Evolutionary conservation across 2,797 vertebrate species (phyloP).

Genomic region (Pagetopsis macropterus): DNA sequence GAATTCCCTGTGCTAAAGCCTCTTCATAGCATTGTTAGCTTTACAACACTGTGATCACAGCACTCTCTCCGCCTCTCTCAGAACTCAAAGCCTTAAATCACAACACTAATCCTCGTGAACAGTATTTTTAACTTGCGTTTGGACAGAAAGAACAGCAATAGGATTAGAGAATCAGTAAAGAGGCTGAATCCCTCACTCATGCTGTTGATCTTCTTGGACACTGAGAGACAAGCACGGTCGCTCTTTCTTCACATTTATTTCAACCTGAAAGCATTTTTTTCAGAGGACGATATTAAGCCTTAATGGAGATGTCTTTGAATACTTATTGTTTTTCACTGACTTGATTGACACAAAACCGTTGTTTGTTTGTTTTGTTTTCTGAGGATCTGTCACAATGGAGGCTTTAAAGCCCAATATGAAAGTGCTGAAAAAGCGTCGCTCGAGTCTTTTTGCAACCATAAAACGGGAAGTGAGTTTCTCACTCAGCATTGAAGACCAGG

Average conservation of each 20-base stretch:
- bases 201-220: constrained; percentile 76
- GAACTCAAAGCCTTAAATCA: constrained; percentile 83
- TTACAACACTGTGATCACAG: constrained; percentile 55
- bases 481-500: constrained; percentile 75
- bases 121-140: constrained; percentile 87
- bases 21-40: constrained; percentile 55
- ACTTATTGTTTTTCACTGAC: constrained; percentile 32
- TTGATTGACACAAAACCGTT: constrained; percentile 11
- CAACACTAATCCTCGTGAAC: constrained; percentile 82
- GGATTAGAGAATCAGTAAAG: constrained; percentile 84
- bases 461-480: constrained; percentile 83
- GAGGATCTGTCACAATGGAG: constrained; percentile 68
- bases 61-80: constrained; percentile 63
- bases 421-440: constrained; percentile 78
- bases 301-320: constrained; percentile 47
- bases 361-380: constrained; percentile 14
- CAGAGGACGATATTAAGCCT: constrained; percentile 17
- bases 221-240: constrained; percentile 49
- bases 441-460: constrained; percentile 85
- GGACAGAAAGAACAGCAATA: constrained; percentile 84
- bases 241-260: constrained; percentile 52
- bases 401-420: constrained; percentile 72
- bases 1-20: constrained; percentile 21
- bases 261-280: constrained; percentile 25
- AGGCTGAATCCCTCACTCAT: constrained; percentile 75